Percentiles rank a stretch among this genome's conserved stretches.
These are phyloP conservation scores for Oncorhynchus tshawytscha DNA, from an alignment of 2,113 vertebrate genomes.

Conservation along the genomic window DNA sequence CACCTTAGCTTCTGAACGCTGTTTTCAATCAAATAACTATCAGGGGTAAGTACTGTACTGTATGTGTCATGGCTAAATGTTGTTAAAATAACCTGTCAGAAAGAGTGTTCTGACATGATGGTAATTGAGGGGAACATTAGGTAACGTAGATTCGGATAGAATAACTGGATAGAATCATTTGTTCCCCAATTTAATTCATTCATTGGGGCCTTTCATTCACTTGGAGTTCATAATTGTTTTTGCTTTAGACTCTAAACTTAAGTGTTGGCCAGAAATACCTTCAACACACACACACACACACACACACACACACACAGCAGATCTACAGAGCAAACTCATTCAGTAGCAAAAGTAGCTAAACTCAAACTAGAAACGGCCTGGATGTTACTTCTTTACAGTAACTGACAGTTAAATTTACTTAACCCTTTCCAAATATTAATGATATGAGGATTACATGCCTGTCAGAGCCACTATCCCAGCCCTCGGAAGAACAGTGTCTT, in stretches of 20 bases:
- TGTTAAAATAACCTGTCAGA: background rate
- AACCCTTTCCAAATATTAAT: background rate
- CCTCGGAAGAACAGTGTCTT: background rate
- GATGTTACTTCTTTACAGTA: background rate
- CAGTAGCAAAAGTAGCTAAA: background rate
- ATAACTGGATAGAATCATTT: background rate
- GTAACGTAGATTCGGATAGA: background rate
- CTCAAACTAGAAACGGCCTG: background rate
- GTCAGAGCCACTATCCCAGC: background rate
- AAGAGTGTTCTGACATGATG: background rate
- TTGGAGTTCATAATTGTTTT: background rate
- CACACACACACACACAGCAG: too few species aligned
- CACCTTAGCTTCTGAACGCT: too few species aligned
- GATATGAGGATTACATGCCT: background rate
- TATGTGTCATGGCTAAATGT: too few species aligned
- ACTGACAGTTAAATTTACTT: constrained; percentile 8
- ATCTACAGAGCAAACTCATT: background rate
- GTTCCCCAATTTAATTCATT: background rate
- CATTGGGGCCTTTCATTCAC: background rate
- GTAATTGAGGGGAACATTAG: background rate
- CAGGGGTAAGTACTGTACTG: too few species aligned
- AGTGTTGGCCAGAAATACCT: background rate
- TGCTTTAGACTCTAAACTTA: background rate
- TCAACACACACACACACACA: too few species aligned
- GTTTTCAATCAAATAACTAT: too few species aligned